Evolutionary conservation across 2,888 invertebrate genomes (phyloP).

Genomic region (Parthenolecanium corni): DNA sequence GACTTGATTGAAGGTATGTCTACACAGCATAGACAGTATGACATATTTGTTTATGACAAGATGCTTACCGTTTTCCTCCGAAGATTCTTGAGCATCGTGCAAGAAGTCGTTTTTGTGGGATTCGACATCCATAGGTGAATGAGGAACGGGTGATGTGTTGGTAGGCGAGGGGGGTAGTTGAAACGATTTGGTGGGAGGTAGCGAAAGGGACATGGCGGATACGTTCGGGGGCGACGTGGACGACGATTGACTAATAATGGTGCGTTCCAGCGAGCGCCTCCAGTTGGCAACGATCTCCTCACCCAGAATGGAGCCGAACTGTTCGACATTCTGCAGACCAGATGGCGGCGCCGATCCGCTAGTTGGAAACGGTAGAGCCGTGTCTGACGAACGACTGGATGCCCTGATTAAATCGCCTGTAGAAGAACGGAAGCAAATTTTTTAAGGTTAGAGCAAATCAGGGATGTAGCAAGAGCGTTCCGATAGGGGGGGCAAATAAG

Average conservation of each 20-base stretch:
- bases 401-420: slow-evolving; percentile 28
- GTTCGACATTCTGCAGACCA: slow-evolving; percentile 54
- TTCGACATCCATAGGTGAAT: slow-evolving; percentile 33
- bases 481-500: too few relatives aligned
- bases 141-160: slow-evolving; percentile 42
- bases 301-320: slow-evolving; percentile 63
- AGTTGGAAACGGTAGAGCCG: slow-evolving; percentile 27
- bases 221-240: slow-evolving; percentile 30
- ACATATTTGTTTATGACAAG: too few relatives aligned
- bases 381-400: slow-evolving; percentile 19
- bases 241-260: slow-evolving; percentile 36
- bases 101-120: slow-evolving; percentile 21
- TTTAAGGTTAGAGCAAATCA: too few relatives aligned
- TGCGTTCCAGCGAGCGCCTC: slow-evolving; percentile 56
- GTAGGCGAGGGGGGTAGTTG: slow-evolving; percentile 38
- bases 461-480: too few relatives aligned
- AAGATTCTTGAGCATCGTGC: slow-evolving; percentile 27
- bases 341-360: slow-evolving; percentile 38
- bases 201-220: slow-evolving; percentile 27
- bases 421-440: too few relatives aligned
- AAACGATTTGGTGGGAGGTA: slow-evolving; percentile 26
- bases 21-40: too few relatives aligned
- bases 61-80: slow-evolving; percentile 19
- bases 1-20: too few relatives aligned
- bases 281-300: slow-evolving; percentile 72